Conservation (phyloP, 2,888 invertebrate species). For the Eupithecia subumbrata region DNA sequence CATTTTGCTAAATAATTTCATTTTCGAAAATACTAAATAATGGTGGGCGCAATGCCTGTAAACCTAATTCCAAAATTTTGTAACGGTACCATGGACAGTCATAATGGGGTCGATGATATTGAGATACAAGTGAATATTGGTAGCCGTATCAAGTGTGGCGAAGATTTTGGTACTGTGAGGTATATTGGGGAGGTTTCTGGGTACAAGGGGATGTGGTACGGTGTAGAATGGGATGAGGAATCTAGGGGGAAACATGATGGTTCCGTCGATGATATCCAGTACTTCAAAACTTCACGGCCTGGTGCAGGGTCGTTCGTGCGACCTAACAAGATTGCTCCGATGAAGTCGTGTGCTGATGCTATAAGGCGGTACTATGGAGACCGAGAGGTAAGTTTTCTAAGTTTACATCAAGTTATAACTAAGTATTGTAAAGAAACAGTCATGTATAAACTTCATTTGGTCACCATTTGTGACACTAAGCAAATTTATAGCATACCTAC, state of each 20-base stretch:
- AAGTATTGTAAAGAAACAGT: background rate
- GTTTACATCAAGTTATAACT: constrained; percentile 16
- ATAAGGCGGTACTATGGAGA: constrained; percentile 83
- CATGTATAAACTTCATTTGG: background rate
- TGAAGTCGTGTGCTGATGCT: constrained; percentile 89
- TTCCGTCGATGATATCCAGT: constrained; percentile 89
- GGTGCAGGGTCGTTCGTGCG: constrained; percentile 95
- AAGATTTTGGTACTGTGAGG: constrained; percentile 84
- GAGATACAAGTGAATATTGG: constrained; percentile 79
- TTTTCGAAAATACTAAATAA: constrained; percentile 78
- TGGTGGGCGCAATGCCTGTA: constrained; percentile 84
- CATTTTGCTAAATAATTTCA: constrained; percentile 74
- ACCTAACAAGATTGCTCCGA: constrained; percentile 90
- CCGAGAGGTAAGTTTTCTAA: constrained; percentile 64
- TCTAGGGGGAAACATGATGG: constrained; percentile 97
- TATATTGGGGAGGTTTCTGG: constrained; percentile 91
- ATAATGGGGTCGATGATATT: constrained; percentile 76
- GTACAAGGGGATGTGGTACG: constrained; percentile 92
- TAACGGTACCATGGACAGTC: constrained; percentile 78
- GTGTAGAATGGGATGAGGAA: constrained; percentile 98
- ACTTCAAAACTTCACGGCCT: constrained; percentile 90
- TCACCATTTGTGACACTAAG: background rate
- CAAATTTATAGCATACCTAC: constrained; percentile 2
- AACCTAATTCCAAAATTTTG: constrained; percentile 82
- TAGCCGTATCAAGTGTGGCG: constrained; percentile 72